Percentiles rank a stretch among this genome's conserved stretches.
These are phyloP conservation scores for Gymnocypris eckloni DNA, from an alignment of 2,797 vertebrate genomes.

Conservation along the genomic window DNA sequence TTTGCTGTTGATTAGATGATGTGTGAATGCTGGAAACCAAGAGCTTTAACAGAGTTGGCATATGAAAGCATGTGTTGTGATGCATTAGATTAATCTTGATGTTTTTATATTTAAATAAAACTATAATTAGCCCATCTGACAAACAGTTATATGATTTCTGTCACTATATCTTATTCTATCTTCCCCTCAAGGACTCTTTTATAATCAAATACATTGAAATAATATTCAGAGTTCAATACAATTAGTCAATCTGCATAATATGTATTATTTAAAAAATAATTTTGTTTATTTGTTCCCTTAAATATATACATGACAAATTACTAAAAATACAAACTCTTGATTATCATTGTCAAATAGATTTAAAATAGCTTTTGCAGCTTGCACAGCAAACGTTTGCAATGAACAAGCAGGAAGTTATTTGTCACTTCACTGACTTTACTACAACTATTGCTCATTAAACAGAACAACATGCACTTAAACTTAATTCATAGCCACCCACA, in stretches of 20 bases:
- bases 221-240: background rate
- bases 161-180: background rate
- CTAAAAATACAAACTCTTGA: background rate
- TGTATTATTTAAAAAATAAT: background rate
- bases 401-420: background rate
- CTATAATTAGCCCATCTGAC: background rate
- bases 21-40: conserved; percentile 34
- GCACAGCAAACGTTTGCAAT: background rate
- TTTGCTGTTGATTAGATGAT: background rate
- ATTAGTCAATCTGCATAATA: background rate
- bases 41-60: conserved; percentile 8
- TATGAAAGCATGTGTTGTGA: conserved; percentile 7
- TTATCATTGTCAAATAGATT: background rate
- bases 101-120: background rate
- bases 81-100: background rate
- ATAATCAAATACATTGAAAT: background rate
- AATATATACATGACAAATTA: background rate
- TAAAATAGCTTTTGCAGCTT: background rate
- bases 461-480: background rate
- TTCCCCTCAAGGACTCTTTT: background rate
- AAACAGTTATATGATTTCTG: background rate
- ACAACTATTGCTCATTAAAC: background rate
- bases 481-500: background rate
- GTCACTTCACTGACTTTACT: background rate
- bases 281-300: background rate